phyloP scores from a whole-genome alignment of 2,113 vertebrate genomes.

The Danionella cerebrum region DNA sequence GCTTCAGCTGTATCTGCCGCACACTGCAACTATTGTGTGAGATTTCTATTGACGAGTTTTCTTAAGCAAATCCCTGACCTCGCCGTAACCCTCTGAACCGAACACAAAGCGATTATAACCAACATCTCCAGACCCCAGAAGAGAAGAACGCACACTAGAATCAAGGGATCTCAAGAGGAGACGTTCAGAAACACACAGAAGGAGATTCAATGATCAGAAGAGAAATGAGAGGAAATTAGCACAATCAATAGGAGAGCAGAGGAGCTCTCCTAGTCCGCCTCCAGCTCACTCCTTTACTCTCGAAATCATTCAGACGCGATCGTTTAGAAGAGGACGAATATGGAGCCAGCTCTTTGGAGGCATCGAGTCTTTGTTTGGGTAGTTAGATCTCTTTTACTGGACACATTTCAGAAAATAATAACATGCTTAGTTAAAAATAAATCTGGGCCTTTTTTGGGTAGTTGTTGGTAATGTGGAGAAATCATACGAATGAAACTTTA shows the following conservation, averaged over 20 bases:
- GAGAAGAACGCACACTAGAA: not conserved
- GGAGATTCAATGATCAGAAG: conserved; percentile 31
- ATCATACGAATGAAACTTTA: too few relatives aligned
- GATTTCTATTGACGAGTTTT: not conserved
- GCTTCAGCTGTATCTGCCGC: not conserved
- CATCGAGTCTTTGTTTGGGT: too few relatives aligned
- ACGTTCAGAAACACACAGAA: conserved; percentile 46
- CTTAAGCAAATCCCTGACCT: not conserved
- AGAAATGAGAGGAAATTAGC: conserved; percentile 25
- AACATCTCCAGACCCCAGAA: not conserved
- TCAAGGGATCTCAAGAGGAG: conserved; percentile 15
- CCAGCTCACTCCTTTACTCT: too few relatives aligned
- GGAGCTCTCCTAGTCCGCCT: not conserved
- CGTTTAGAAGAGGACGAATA: too few relatives aligned
- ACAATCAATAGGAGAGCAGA: conserved; percentile 34
- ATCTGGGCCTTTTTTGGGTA: too few relatives aligned
- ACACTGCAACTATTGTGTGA: not conserved
- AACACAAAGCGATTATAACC: not conserved
- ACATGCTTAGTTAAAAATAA: too few relatives aligned
- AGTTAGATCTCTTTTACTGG: too few relatives aligned
- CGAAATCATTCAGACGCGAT: too few relatives aligned
- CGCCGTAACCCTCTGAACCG: not conserved
- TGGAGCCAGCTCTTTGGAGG: too few relatives aligned
- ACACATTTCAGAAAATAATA: too few relatives aligned
- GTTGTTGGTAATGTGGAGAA: too few relatives aligned